Conservation (phyloP, 2,797 vertebrate genomes). For the Hypotaenidia okinawae region DNA sequence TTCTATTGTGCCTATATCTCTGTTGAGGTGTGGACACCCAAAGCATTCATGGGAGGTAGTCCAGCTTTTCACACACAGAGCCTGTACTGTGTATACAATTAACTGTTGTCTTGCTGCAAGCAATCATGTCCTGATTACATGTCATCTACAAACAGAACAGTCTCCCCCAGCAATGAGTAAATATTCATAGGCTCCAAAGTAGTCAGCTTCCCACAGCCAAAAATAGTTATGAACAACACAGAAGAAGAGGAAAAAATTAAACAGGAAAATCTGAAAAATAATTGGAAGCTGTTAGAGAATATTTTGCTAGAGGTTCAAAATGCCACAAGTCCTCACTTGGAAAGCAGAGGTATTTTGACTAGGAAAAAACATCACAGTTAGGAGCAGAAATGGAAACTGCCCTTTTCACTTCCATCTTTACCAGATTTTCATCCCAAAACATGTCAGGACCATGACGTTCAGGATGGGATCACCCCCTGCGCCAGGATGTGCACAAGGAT, state of each 20-base stretch:
- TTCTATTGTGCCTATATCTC: neutral
- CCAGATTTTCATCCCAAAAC: slow-evolving; percentile 1
- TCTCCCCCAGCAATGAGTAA: neutral
- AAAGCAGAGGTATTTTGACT: neutral
- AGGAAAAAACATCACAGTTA: neutral
- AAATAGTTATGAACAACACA: slow-evolving; percentile 30
- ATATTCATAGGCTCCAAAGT: slow-evolving; percentile 21
- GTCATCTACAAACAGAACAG: neutral
- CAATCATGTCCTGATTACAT: neutral
- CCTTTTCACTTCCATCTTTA: neutral
- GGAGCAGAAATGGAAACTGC: neutral
- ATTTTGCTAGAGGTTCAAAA: neutral
- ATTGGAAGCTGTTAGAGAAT: neutral
- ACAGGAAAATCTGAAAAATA: slow-evolving; percentile 45
- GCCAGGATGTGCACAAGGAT: neutral
- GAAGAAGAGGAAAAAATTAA: neutral
- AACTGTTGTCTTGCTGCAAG: neutral
- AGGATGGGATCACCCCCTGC: neutral
- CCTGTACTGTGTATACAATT: neutral
- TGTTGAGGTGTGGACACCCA: neutral
- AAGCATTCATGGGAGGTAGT: neutral
- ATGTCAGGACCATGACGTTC: neutral
- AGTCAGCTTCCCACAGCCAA: slow-evolving; percentile 18
- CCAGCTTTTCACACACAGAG: neutral
- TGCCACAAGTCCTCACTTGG: neutral